Evolutionary conservation across 53 echinoderm and acorn worm genomes (phyloP), one percentile per base, ranked within the genome.

Genomic region (Zoroaster sp.): DNA sequence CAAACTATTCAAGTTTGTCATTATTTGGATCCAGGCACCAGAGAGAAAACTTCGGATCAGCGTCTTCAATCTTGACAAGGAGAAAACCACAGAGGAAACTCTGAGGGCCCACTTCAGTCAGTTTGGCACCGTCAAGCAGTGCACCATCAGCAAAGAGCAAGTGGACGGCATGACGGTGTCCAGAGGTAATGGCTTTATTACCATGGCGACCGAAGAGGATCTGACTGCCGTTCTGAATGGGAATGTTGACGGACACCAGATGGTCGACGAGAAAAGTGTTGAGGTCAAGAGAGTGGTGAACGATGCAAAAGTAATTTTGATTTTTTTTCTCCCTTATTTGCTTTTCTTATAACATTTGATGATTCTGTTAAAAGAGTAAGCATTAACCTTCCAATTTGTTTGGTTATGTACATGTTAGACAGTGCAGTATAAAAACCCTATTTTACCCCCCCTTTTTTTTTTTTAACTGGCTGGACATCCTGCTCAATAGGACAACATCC

Each of bases 131-230:
- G 11, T 81, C 43, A 25, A 4, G 23, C 21, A 40, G n/a, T 81
- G 81, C 81, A 41, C 28, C 32, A 54, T 81, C 38, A 28, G 40
- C 67, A 81, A 66, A 41, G 43, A 81, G 14, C 66, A 81, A 25
- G 41, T 42, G 1, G 67, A 67, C 12, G 81, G 81, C 63, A 66
- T 42, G 81, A 66, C 63, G 25, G 81, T 81, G 35, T 81, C 81
- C 15, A 35, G 81, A 7, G 81, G 81, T 28, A 4, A 32, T 15
- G 81, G 81, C 66, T 81, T 66, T 5, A 38, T 81, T 32, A 67
- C 81, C 44, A 66, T 81, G 81, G 14, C 81, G 39, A 81, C 81
- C 31, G 81, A 81, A 66, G 81, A 81, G 2, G 81, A 81, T 14
- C 23, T 81, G 35, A 39, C 65, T 30, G 67, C 66, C 6, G 81